A percentile compares a stretch with the other conserved stretches of the same genome.
phyloP scores from a whole-genome alignment of 2,797 vertebrate species.

The Lophotriccus pileatus region DNA sequence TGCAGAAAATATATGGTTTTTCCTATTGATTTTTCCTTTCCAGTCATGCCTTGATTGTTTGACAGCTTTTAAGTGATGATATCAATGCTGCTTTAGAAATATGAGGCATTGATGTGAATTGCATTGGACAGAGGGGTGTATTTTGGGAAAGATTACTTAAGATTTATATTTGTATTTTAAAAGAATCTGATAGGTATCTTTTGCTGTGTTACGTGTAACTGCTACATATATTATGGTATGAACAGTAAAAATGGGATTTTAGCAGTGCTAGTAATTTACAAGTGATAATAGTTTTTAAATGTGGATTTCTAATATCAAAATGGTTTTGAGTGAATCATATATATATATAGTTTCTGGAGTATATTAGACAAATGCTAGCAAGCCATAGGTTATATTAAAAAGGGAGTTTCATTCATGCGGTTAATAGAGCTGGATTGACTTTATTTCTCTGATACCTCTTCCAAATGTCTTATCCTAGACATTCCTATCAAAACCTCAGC shows the following conservation, averaged over 20 bases:
- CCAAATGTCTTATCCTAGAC: background rate
- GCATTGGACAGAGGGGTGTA: conserved; percentile 3
- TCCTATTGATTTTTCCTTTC: conserved; percentile 51
- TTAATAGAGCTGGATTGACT: background rate
- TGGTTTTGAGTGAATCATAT: background rate
- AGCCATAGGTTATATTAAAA: background rate
- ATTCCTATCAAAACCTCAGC: background rate
- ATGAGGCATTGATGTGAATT: conserved; percentile 52
- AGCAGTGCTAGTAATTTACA: conserved; percentile 34
- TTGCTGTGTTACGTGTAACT: background rate
- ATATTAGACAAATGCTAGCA: background rate
- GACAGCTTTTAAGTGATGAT: conserved; percentile 54
- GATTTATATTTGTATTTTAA: conserved; percentile 41
- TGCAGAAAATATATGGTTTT: conserved; percentile 34
- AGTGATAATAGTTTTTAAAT: conserved; percentile 43
- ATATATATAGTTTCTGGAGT: background rate
- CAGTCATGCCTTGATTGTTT: conserved; percentile 48
- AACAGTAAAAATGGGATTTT: conserved; percentile 40
- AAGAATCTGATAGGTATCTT: conserved; percentile 24
- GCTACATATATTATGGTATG: background rate
- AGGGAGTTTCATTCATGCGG: background rate
- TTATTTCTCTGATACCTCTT: background rate
- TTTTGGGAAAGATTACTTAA: conserved; percentile 32
- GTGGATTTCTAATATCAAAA: conserved; percentile 55
- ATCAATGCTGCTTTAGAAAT: conserved; percentile 49